Evolutionary conservation across 1,140 invertebrate species (phyloP).

Genomic region (Pinna nobilis): DNA sequence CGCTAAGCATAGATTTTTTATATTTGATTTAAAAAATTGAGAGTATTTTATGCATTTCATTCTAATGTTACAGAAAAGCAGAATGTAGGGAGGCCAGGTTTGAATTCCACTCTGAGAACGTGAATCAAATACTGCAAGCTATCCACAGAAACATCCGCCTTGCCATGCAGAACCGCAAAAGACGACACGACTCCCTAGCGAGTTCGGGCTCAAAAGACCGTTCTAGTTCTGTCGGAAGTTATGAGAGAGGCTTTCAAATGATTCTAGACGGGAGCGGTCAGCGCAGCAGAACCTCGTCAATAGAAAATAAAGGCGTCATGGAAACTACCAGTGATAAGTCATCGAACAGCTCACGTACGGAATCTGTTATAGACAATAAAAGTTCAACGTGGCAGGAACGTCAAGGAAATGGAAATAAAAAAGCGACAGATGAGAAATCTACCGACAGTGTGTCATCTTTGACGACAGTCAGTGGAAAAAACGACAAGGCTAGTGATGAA

Average conservation of each 20-base stretch:
- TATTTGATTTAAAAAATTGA: too few species aligned
- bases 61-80: slow-evolving; percentile 22
- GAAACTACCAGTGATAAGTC: not conserved
- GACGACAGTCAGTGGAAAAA: too few species aligned
- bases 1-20: too few species aligned
- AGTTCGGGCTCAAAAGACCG: not conserved
- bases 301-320: not conserved
- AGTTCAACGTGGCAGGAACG: too few species aligned
- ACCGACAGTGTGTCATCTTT: too few species aligned
- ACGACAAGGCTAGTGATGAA: too few species aligned
- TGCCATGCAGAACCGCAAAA: slow-evolving; percentile 11
- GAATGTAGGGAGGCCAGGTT: slow-evolving; percentile 35
- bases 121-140: slow-evolving; percentile 12
- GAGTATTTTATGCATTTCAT: not conserved
- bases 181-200: not conserved
- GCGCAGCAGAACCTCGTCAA: slow-evolving; percentile 3
- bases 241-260: slow-evolving; percentile 9
- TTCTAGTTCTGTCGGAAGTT: not conserved
- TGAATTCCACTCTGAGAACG: slow-evolving; percentile 12
- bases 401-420: too few species aligned
- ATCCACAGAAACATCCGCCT: slow-evolving; percentile 26
- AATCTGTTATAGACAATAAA: too few species aligned
- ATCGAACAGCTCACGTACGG: too few species aligned
- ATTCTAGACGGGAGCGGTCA: not conserved
- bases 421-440: too few species aligned